These are phyloP conservation scores for Plutella xylostella DNA, from an alignment of 2,888 invertebrate genomes.

Conservation along the genomic window DNA sequence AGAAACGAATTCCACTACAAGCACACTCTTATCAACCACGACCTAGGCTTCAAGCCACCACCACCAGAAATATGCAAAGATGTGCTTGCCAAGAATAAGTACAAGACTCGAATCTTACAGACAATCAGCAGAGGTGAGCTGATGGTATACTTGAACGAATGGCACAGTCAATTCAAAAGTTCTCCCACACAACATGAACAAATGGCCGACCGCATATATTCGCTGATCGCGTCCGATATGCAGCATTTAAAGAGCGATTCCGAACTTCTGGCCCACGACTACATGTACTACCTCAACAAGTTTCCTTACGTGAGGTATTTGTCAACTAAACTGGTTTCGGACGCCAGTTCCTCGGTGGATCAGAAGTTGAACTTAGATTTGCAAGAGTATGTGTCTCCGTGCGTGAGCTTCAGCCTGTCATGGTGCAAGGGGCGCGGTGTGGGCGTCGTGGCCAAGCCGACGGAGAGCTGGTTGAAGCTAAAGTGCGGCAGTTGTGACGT, in stretches of 20 bases:
- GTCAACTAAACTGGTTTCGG: neutral
- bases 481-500: neutral
- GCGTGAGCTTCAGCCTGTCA: neutral
- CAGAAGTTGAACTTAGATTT: neutral
- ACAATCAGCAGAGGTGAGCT: neutral
- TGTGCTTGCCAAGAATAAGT: neutral
- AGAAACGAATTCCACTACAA: neutral
- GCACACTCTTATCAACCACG: conserved; percentile 4
- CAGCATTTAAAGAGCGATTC: neutral
- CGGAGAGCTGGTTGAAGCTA: neutral
- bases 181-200: too few relatives aligned
- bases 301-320: conserved; percentile 3
- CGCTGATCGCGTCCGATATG: neutral
- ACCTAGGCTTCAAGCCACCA: neutral
- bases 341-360: too few relatives aligned
- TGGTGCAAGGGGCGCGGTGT: neutral
- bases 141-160: neutral
- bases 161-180: too few relatives aligned
- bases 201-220: neutral
- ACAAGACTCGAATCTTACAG: neutral
- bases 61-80: neutral
- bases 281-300: conserved; percentile 2
- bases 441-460: neutral
- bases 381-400: neutral
- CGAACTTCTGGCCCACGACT: neutral